Base-by-base conservation (phyloP, 1,140 invertebrate genomes). In the Grapholita molesta region DNA sequence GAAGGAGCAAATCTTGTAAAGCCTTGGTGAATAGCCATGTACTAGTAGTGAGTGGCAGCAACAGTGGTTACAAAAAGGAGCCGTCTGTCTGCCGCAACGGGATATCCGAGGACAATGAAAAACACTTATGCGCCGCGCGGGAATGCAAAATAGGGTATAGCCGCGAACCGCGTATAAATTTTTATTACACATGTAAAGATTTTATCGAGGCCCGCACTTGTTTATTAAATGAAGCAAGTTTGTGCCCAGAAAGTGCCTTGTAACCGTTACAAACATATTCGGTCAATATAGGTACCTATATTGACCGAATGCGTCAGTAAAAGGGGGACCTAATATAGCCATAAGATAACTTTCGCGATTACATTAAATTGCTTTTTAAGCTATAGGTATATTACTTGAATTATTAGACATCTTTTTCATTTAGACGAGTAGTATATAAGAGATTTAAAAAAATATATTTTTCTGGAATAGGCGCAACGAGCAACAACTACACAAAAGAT, bases 141-240 rank as follows among this genome's bases (percentile, higher is more conserved):
- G 70, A 73, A 83, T 79, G 72, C 74, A 78, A 79, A 78, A 76
- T 73, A 83, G 77, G 75, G 72, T 75, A 61, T 61, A 25, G 55
- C 55, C 55, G 24, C 24, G 53, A 65, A 71, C 69, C 74, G 57
- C 72, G 67, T 66, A 74, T 77, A 77, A 42, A 71, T 74, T 77
- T 77, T 72, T 79, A 79, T 75, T 70, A 72, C 64, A 48, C 69
- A 73, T 74, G 67, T 72, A 79, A 76, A 74, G 68, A 76, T 78
- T 78, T 73, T 80, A 82, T 79, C 72, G 75, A 77, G 68, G 64
- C 61, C 69, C 64, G 52, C 70, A 74, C 73, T 74, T 73, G 78
- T 76, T 78, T 82, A 84, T 82, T 79, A 78, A 79, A 82, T 84
- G 80, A 81, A 79, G 69, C 72, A 79, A 77, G 65, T 72, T 69